Evolutionary conservation across 2,797 vertebrate genomes (phyloP), one percentile per base, ranked within the genome.

Genomic region (Pyrocephalus nanus): DNA sequence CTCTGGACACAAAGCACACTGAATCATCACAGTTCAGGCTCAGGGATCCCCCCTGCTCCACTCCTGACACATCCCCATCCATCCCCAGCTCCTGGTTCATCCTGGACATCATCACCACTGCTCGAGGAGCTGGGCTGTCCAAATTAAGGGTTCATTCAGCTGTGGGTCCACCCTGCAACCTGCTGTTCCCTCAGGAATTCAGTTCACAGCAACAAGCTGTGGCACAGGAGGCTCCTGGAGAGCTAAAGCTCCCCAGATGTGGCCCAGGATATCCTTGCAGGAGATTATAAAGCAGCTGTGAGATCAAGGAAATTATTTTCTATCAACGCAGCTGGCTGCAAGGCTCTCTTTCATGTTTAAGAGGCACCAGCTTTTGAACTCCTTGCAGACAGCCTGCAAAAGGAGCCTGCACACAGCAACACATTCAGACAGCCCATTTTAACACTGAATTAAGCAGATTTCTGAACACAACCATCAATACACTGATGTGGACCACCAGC

Each of bases 11-110:
- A 55, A 54, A 72, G 66, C 22, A 54, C 5, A 23, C 23, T 27
- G 32, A 54, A 82, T 15, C 0, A 0, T 0, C 2, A 38, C n/a
- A 57, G 54, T 2, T 83, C 55, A 2, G 14, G 32, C 27, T 70
- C 22, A 25, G 30, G 29, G 18, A 73, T 32, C n/a, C 25, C 19
- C 40, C 11, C 36, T 40, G n/a, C 53, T 77, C 65, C 12, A 30
- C 25, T 43, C 62, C 23, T 51, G 1, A 27, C 40, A 55, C 42
- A 48, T 15, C 20, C 14, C 27, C 25, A 11, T 23, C 53, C 15
- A 30, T 3, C 30, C 51, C 54, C 66, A 73, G 55, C 60, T 53
- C 74, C 19, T 5, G 16, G 5, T 6, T 51, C 50, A 54, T 27
- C 54, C 40, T 48, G 40, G 67, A 51, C 6, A 1, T 11, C 6